Evolutionary conservation across 2,797 vertebrate genomes (phyloP).

Genomic region (Echeneis naucrates): DNA sequence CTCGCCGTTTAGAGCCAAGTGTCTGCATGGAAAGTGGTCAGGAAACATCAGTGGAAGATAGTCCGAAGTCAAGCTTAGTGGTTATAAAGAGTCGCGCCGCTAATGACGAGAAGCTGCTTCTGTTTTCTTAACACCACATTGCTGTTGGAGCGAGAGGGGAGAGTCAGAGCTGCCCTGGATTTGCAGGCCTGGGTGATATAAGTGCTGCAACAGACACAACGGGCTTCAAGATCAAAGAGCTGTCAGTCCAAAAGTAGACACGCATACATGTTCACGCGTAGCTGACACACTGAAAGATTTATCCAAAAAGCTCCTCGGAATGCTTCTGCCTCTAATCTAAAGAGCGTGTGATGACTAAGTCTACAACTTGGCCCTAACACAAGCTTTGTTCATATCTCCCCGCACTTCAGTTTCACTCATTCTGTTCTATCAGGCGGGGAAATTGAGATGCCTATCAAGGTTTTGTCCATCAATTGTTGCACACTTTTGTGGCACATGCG

Average conservation of each 20-base stretch:
- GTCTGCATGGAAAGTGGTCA: conserved; percentile 45
- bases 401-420: conserved; percentile 32
- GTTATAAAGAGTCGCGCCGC: conserved; percentile 30
- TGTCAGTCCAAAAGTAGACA: conserved; percentile 49
- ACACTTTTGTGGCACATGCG: conserved; percentile 24
- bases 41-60: conserved; percentile 31
- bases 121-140: conserved; percentile 37
- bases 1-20: conserved; percentile 47
- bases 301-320: conserved; percentile 58
- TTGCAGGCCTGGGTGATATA: conserved; percentile 46
- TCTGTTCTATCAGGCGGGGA: conserved; percentile 17
- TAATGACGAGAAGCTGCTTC: conserved; percentile 37
- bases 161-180: conserved; percentile 45
- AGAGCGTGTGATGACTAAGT: conserved; percentile 58
- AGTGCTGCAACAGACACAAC: conserved; percentile 54
- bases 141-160: conserved; percentile 26
- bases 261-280: conserved; percentile 16
- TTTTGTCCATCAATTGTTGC: conserved; percentile 15
- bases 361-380: conserved; percentile 57
- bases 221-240: conserved; percentile 66
- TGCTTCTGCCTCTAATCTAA: conserved; percentile 54
- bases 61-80: conserved; percentile 37
- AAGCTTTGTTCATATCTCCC: conserved; percentile 50
- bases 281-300: conserved; percentile 45
- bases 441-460: conserved; percentile 32